Conservation (phyloP, 2,113 vertebrate species). For the Callipepla squamata region DNA sequence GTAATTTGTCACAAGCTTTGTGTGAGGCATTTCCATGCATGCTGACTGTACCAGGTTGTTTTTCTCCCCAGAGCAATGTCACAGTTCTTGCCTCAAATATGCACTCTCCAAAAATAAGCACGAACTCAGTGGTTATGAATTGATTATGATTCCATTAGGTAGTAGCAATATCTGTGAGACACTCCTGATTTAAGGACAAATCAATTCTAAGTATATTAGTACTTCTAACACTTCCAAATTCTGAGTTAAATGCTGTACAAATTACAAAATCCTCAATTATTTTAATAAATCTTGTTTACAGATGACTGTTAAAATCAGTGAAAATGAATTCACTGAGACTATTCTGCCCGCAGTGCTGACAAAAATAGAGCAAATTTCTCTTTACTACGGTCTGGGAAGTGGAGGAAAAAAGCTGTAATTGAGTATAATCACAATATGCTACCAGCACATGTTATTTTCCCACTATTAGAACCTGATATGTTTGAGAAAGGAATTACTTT, state of each 20-base stretch:
- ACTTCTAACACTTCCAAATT: constrained; percentile 74
- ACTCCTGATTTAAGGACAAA: constrained; percentile 58
- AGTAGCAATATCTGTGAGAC: constrained; percentile 36
- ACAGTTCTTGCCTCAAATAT: neutral
- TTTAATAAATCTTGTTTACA: constrained; percentile 81
- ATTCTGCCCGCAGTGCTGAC: constrained; percentile 56
- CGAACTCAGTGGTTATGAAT: neutral
- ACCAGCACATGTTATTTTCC: constrained; percentile 43
- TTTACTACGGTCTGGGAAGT: constrained; percentile 61
- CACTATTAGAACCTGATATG: constrained; percentile 34
- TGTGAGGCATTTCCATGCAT: fast-evolving
- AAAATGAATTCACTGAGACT: constrained; percentile 75
- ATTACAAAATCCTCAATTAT: constrained; percentile 77
- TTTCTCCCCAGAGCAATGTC: neutral
- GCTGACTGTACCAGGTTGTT: neutral
- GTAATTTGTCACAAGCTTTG: neutral
- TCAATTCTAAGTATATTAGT: constrained; percentile 73
- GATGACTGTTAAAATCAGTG: constrained; percentile 72
- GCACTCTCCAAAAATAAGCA: constrained; percentile 15
- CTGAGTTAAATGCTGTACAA: constrained; percentile 72
- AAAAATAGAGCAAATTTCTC: constrained; percentile 69
- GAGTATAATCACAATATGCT: constrained; percentile 59
- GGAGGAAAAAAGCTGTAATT: constrained; percentile 53
- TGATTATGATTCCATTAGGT: constrained; percentile 67
- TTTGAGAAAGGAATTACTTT: constrained; percentile 22